Conservation (phyloP, 1,140 invertebrate genomes). For the Augochlora pura region DNA sequence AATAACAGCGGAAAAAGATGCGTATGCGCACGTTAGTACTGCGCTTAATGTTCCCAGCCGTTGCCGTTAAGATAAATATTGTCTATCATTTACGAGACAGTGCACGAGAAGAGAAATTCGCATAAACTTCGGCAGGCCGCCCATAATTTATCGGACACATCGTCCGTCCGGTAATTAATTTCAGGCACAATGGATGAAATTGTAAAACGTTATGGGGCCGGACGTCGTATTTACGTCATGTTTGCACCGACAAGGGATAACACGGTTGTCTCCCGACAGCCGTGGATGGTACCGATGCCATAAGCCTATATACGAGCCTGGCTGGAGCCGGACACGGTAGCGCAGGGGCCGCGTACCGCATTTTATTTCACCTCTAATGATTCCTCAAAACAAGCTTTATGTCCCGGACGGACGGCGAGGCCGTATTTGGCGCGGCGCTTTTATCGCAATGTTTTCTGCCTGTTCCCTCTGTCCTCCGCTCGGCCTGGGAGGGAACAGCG, state of each 20-base stretch:
- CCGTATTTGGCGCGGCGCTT: slow-evolving; percentile 56
- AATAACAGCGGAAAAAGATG: no score
- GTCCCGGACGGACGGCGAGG: slow-evolving; percentile 37
- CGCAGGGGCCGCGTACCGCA: slow-evolving; percentile 30
- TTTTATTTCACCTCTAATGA: slow-evolving; percentile 58
- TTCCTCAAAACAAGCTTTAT: slow-evolving; percentile 61
- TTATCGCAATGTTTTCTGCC: slow-evolving; percentile 58
- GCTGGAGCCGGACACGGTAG: slow-evolving; percentile 44
- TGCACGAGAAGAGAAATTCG: no score
- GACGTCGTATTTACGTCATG: slow-evolving; percentile 35
- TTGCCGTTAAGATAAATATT: no score
- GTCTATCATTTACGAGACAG: no score
- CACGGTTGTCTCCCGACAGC: slow-evolving; percentile 30
- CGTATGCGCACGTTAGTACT: no score
- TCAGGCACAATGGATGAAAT: slow-evolving; percentile 25
- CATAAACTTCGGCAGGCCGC: not conserved
- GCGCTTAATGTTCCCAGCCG: no score
- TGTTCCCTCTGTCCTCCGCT: slow-evolving; percentile 2
- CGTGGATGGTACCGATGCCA: slow-evolving; percentile 43
- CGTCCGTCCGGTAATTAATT: slow-evolving; percentile 8
- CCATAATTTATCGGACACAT: no score
- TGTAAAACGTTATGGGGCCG: slow-evolving; percentile 24
- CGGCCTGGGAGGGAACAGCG: slow-evolving; percentile 5
- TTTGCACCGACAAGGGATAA: slow-evolving; percentile 36
- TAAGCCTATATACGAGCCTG: slow-evolving; percentile 50